Base-by-base conservation (phyloP, 2,888 invertebrate genomes). In the Idaea straminata region DNA sequence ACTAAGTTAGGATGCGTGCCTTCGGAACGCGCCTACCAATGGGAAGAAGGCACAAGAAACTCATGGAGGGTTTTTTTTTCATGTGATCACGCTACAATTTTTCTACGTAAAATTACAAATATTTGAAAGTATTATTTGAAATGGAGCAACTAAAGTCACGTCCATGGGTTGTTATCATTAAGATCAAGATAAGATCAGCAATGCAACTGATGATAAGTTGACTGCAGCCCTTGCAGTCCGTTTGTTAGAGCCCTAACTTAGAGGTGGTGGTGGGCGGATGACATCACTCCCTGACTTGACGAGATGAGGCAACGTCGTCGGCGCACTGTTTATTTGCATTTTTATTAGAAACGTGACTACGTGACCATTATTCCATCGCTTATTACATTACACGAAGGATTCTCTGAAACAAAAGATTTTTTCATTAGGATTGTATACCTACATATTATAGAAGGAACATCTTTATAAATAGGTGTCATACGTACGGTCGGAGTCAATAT, bases 291-390 rank as follows among this genome's bases (percentile, higher is more conserved):
- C 63, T 63, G 63, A 64, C 47, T 47, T 47, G 47, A 4, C 47
- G 7, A 7, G 47, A 13, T 13, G 47, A 47, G 47, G 10, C 47
- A 47, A 10, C 47, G 47, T 47, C 47, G 47, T 47, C 47, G 61
- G 63, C 69, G 68, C 66, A 66, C 70, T 68, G 70, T 68, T 73
- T 77, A 80, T 81, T 80, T 82, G 80, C 80, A 77, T 80, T 80
- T 79, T 82, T 80, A 82, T 81, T 77, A 80, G 74, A 79, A 74
- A 74, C 77, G 75, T 77, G 73, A 72, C 77, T 34, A 59, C 34
- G 13, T 47, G 47, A 47, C 47, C 47, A 47, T 47, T 47, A 47
- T 47, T 47, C 63, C 66, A 63, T 62, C 63, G 61, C 59, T 69
- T 47, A 47, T 47, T 47, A 47, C 47, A 7, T 47, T 47, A 13